Conservation (phyloP, 2,113 vertebrate genomes). For the Ascaphus truei region DNA sequence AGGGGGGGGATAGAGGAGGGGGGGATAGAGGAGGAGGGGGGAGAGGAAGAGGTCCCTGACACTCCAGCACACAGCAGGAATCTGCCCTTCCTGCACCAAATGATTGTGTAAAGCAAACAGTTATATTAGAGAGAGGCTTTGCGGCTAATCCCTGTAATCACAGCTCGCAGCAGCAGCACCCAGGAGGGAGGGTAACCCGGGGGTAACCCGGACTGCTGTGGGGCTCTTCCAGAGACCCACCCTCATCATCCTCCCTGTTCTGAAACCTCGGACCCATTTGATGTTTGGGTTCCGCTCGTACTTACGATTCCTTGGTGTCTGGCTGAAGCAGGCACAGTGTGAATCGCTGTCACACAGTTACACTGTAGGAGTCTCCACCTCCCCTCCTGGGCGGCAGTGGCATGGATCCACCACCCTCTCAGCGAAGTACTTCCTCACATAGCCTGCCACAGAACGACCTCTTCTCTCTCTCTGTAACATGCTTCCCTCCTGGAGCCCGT, state of each 20-base stretch:
- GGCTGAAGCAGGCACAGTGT: too few species aligned
- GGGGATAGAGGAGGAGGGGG: neutral
- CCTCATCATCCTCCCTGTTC: too few species aligned
- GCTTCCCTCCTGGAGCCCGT: too few species aligned
- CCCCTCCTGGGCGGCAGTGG: too few species aligned
- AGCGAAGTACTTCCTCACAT: neutral
- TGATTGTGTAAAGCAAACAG: conserved; percentile 21
- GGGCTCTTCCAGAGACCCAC: too few species aligned
- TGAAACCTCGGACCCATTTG: too few species aligned
- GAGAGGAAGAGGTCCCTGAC: neutral
- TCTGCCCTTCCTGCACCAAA: conserved; percentile 8
- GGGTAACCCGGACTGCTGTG: neutral
- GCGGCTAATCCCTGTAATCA: conserved; percentile 25
- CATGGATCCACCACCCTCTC: too few species aligned
- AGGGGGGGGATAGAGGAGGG: neutral
- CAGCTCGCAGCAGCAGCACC: neutral
- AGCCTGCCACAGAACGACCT: neutral
- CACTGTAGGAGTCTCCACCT: too few species aligned
- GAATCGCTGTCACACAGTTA: too few species aligned
- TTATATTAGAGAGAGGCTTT: conserved; percentile 18
- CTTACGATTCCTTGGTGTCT: too few species aligned
- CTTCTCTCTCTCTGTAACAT: neutral
- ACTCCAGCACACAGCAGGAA: neutral
- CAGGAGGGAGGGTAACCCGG: neutral
- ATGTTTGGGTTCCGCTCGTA: too few species aligned